These are phyloP conservation scores for Ianthella basta DNA, from an alignment of 37 sponge, comb jelly and placozoan genomes.

Conservation along the genomic window DNA sequence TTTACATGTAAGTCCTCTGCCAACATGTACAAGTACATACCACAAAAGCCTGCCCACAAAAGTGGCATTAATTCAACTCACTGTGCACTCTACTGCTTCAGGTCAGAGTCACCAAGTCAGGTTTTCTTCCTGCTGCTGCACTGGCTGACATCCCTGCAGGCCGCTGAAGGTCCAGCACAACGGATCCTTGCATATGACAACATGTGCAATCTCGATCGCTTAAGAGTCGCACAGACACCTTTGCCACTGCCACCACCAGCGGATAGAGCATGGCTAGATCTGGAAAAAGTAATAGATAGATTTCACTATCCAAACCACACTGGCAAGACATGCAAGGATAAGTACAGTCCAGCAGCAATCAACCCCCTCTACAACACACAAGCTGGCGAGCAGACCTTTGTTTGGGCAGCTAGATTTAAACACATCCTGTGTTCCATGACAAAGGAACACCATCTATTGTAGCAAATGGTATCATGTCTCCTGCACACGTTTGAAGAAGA, in stretches of 20 bases:
- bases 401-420: slow-evolving; percentile 45
- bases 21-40: too few relatives aligned
- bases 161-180: neutral
- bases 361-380: slow-evolving; percentile 27
- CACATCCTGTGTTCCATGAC: slow-evolving; percentile 44
- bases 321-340: slow-evolving; percentile 6
- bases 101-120: slow-evolving; percentile 54
- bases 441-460: slow-evolving; percentile 45
- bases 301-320: slow-evolving; percentile 38
- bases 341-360: slow-evolving; percentile 12
- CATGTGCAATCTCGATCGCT: slow-evolving; percentile 49
- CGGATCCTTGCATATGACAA: slow-evolving; percentile 52
- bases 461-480: too few relatives aligned
- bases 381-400: slow-evolving; percentile 58
- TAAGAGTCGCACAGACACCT: slow-evolving; percentile 10
- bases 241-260: slow-evolving; percentile 35
- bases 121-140: slow-evolving; percentile 41
- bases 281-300: slow-evolving; percentile 31
- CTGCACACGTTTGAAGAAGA: too few relatives aligned
- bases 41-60: too few relatives aligned
- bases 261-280: slow-evolving; percentile 9
- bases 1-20: too few relatives aligned
- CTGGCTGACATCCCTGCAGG: slow-evolving; percentile 2
- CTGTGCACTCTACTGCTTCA: neutral
- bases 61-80: too few relatives aligned